These are phyloP conservation scores for Pachyramphus minor DNA, from an alignment of 2,113 vertebrate species.

Conservation along the genomic window DNA sequence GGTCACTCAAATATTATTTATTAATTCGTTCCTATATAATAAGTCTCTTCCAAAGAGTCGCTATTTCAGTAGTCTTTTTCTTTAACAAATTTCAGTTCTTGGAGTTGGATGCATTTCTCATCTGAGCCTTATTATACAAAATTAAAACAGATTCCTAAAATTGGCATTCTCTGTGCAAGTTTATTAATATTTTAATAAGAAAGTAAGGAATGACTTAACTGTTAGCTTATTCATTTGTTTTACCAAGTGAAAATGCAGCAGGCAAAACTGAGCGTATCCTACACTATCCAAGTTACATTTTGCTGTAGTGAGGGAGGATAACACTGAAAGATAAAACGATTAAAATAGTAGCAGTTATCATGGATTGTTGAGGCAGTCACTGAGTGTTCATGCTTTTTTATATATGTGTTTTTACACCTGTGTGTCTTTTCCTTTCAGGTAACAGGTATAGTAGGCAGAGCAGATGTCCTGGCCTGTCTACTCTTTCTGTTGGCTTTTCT, in stretches of 20 bases:
- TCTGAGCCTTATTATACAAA: not conserved
- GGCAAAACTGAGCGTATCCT: not conserved
- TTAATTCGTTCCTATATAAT: not conserved
- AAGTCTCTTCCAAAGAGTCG: not conserved
- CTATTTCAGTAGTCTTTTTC: not conserved
- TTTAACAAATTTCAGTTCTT: not conserved
- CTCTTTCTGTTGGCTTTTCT: slow-evolving; percentile 94
- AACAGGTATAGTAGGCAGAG: slow-evolving; percentile 95
- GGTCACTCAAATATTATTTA: not conserved
- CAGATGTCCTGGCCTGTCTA: slow-evolving; percentile 90
- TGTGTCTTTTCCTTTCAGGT: slow-evolving; percentile 77
- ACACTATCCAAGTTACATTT: not conserved
- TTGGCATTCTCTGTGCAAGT: not conserved
- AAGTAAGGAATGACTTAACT: not conserved
- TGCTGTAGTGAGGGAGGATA: not conserved
- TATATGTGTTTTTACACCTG: not conserved
- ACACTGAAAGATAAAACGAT: not conserved
- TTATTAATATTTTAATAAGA: not conserved
- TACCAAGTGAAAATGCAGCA: not conserved
- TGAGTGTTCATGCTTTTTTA: not conserved
- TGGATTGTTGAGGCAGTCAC: not conserved
- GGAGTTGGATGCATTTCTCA: not conserved
- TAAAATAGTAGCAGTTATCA: not conserved
- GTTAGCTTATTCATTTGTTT: not conserved
- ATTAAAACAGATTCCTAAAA: not conserved